phyloP scores from a whole-genome alignment of 2,888 invertebrate species.

The Bellardia pandia region DNA sequence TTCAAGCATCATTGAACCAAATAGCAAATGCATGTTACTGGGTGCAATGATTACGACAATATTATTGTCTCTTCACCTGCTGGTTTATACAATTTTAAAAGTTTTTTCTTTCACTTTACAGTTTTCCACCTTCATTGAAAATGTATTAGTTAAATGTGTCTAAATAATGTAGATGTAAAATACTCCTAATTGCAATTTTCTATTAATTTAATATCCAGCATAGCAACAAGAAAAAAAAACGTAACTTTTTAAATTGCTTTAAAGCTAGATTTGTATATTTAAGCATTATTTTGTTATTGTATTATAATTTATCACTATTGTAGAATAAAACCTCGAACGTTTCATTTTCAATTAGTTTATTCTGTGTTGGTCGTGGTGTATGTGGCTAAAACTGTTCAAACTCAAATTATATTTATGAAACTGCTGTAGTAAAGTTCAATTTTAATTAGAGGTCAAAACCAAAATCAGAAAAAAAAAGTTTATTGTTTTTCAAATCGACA shows the following conservation, averaged over 20 bases:
- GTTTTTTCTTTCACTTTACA: background rate
- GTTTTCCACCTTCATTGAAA: background rate
- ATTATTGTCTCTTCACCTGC: background rate
- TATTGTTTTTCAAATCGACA: background rate
- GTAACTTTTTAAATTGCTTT: background rate
- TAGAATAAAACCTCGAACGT: slow-evolving; percentile 36
- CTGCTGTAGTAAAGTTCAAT: slow-evolving; percentile 37
- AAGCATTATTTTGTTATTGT: slow-evolving; percentile 17
- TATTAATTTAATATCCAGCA: background rate
- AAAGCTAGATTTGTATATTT: slow-evolving; percentile 20
- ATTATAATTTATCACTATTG: slow-evolving; percentile 51
- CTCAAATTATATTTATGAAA: slow-evolving; percentile 32
- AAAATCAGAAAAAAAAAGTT: slow-evolving; percentile 21
- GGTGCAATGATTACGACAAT: slow-evolving; percentile 25
- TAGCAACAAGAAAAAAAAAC: background rate
- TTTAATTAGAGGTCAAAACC: slow-evolving; percentile 67
- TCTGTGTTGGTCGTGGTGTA: slow-evolving; percentile 1
- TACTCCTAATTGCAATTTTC: slow-evolving; percentile 28
- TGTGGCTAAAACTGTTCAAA: slow-evolving; percentile 35
- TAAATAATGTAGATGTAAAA: slow-evolving; percentile 28
- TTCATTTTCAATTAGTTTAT: slow-evolving; percentile 52
- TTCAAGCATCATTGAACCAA: slow-evolving; percentile 53
- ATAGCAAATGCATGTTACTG: slow-evolving; percentile 24
- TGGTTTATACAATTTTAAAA: background rate
- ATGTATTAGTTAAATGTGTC: background rate